Percentiles rank a stretch among this genome's conserved stretches.
Conservation (phyloP, 2,888 invertebrate genomes). For the Oeneis ivallda region DNA sequence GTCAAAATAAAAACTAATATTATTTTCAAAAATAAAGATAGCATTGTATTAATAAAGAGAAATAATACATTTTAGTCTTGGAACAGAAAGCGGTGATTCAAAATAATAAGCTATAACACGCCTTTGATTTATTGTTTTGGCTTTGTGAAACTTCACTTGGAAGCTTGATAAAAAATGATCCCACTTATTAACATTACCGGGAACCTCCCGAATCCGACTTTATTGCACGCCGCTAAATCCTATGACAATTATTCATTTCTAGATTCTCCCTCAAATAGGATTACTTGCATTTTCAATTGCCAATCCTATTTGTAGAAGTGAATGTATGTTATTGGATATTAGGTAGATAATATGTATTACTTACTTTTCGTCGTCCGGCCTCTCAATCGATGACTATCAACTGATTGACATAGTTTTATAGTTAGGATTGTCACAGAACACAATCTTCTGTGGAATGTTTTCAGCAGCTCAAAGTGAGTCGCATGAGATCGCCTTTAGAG, state of each 20-base stretch:
- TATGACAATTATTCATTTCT: conserved; percentile 30
- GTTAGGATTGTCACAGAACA: too few species aligned
- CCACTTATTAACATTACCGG: conserved; percentile 74
- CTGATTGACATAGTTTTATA: not conserved
- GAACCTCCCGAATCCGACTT: conserved; percentile 62
- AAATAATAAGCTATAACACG: conserved; percentile 75
- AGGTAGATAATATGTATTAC: too few species aligned
- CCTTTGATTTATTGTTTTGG: conserved; percentile 77
- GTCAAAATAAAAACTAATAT: too few species aligned
- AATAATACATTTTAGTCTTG: conserved; percentile 45
- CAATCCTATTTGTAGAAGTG: not conserved
- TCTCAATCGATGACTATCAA: not conserved
- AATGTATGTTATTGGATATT: conserved; percentile 1
- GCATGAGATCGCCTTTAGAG: too few species aligned
- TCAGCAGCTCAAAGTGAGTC: too few species aligned
- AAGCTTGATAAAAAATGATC: conserved; percentile 77
- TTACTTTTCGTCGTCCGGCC: too few species aligned
- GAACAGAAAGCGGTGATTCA: conserved; percentile 59
- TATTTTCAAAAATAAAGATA: too few species aligned
- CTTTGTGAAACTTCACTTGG: conserved; percentile 75
- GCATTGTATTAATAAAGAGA: too few species aligned
- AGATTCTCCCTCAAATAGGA: conserved; percentile 11
- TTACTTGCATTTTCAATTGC: conserved; percentile 22
- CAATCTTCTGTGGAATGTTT: too few species aligned
- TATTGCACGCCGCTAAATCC: conserved; percentile 49